Conservation (phyloP, 2,113 vertebrate genomes). For the Ellobius talpinus region DNA sequence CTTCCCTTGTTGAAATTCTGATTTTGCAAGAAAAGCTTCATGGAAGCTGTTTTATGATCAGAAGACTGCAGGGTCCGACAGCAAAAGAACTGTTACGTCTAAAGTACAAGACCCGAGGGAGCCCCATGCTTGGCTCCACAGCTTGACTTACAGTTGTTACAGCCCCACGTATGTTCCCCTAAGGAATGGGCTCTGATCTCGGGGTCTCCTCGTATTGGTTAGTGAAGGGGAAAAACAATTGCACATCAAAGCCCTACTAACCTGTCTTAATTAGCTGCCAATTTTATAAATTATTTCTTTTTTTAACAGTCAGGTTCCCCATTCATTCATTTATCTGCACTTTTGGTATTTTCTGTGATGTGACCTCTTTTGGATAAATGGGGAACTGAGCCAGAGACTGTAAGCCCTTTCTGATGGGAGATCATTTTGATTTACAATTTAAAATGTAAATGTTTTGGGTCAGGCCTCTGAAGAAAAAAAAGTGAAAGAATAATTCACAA, state of each 20-base stretch:
- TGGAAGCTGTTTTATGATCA: conserved; percentile 44
- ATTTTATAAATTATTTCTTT: conserved; percentile 63
- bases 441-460: conserved; percentile 89
- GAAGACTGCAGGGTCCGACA: conserved; percentile 21
- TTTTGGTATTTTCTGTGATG: conserved; percentile 81
- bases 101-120: conserved; percentile 1
- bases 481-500: conserved; percentile 85
- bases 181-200: not conserved
- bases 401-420: conserved; percentile 68
- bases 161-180: not conserved
- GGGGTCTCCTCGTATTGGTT: not conserved
- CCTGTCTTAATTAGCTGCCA: conserved; percentile 80
- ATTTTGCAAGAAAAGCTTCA: conserved; percentile 36
- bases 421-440: conserved; percentile 86
- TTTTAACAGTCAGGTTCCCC: conserved; percentile 73
- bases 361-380: conserved; percentile 78
- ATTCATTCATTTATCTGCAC: conserved; percentile 82
- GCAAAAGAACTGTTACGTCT: not conserved
- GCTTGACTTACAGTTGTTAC: not conserved
- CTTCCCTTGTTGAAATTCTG: conserved; percentile 56
- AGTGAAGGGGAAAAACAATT: not conserved
- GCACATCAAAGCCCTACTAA: conserved; percentile 60
- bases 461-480: conserved; percentile 79
- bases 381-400: conserved; percentile 75
- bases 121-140: not conserved